These are phyloP conservation scores for Chiroxiphia lanceolata DNA, from an alignment of 2,797 vertebrate species.

Conservation along the genomic window DNA sequence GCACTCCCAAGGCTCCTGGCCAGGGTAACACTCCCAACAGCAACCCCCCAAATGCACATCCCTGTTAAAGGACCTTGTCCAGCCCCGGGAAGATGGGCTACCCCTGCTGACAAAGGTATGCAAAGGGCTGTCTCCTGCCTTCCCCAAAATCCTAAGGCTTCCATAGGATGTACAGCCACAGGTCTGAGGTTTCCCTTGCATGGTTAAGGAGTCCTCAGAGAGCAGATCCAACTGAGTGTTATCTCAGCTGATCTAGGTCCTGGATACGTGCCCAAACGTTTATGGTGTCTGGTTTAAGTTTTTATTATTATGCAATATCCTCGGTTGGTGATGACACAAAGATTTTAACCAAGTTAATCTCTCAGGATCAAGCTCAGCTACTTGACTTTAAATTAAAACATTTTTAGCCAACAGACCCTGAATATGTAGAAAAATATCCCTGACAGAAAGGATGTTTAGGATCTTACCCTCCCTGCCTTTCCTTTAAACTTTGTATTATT, in stretches of 20 bases:
- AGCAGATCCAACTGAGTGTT: neutral
- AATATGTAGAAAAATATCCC: neutral
- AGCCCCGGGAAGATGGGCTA: neutral
- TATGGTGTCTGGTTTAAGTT: neutral
- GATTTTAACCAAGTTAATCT: constrained; percentile 6
- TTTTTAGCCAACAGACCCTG: neutral
- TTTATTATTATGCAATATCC: constrained; percentile 4
- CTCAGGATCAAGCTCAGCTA: neutral
- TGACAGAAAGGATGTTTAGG: neutral
- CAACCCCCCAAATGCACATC: neutral
- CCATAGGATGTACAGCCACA: neutral
- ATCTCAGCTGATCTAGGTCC: neutral
- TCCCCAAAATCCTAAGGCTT: neutral
- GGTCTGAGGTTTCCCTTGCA: neutral
- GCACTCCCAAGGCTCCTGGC: neutral
- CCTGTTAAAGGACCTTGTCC: neutral
- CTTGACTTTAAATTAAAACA: neutral
- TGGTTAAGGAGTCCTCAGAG: neutral
- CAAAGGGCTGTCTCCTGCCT: neutral
- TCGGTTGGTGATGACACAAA: constrained; percentile 6
- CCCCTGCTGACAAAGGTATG: neutral
- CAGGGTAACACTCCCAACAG: neutral
- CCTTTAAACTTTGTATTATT: neutral
- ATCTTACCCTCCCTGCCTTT: neutral
- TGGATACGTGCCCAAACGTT: neutral